phyloP scores from a whole-genome alignment of 2,113 vertebrate species.

The Numenius arquata region DNA sequence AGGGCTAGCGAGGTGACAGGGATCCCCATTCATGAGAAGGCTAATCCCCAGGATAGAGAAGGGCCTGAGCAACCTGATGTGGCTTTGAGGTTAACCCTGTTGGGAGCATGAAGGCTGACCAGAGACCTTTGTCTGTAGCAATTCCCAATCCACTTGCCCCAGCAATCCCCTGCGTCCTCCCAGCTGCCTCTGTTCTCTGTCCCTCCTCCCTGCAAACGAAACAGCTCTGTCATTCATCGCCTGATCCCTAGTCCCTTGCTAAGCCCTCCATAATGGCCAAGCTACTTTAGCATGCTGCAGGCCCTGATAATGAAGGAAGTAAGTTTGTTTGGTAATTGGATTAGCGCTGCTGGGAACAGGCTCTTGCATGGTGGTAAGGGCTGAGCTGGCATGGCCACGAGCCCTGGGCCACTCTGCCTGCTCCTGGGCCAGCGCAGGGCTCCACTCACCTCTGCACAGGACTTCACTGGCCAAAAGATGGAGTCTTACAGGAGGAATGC shows the following conservation, averaged over 20 bases:
- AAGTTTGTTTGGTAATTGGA: slow-evolving; percentile 49
- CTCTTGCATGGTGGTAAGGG: rapidly evolving
- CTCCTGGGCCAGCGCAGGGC: not conserved
- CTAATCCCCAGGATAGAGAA: not conserved
- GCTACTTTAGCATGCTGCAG: not conserved
- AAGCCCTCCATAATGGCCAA: not conserved
- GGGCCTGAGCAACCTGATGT: not conserved
- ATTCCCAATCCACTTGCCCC: not conserved
- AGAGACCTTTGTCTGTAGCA: not conserved
- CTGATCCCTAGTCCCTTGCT: not conserved
- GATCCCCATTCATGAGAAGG: not conserved
- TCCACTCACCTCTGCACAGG: not conserved
- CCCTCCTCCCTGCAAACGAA: not conserved
- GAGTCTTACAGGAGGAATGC: not conserved
- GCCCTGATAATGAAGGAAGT: not conserved
- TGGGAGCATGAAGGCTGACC: not conserved
- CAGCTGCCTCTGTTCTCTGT: not conserved
- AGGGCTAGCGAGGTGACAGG: not conserved
- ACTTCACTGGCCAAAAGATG: not conserved
- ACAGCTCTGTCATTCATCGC: not conserved
- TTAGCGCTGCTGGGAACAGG: slow-evolving; percentile 3
- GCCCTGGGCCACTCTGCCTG: not conserved
- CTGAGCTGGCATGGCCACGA: not conserved
- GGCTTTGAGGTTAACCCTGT: not conserved
- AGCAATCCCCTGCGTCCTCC: not conserved